Percentiles rank a stretch among this genome's conserved stretches.
Conservation (phyloP, 2,113 vertebrate species). For the Rhea pennata region DNA sequence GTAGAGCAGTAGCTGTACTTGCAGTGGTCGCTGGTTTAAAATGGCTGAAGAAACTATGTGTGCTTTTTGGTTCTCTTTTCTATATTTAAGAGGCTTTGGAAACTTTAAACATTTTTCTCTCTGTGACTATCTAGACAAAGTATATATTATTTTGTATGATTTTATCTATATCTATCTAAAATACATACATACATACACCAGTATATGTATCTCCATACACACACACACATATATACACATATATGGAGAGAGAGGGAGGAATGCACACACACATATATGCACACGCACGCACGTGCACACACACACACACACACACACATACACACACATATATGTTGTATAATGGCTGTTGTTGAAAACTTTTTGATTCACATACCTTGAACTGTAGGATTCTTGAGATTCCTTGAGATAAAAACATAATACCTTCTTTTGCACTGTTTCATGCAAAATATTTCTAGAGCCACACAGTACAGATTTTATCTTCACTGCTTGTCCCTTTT, state of each 20-base stretch:
- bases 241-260: not conserved
- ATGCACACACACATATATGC: not conserved
- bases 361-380: not conserved
- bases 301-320: not conserved
- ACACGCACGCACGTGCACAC: not conserved
- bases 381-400: not conserved
- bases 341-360: not conserved
- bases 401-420: not conserved
- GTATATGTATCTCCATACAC: not conserved
- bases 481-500: not conserved
- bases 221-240: not conserved
- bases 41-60: not conserved
- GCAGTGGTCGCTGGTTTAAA: not conserved
- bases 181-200: accelerated
- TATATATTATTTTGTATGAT: not conserved
- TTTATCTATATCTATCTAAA: not conserved
- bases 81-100: not conserved
- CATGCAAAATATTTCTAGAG: not conserved
- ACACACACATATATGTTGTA: too few relatives aligned
- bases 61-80: not conserved
- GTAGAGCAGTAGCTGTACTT: not conserved
- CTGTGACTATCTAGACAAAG: not conserved
- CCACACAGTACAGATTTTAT: not conserved
- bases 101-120: not conserved
- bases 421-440: not conserved